These are phyloP conservation scores for Heliothis peltigera DNA, from an alignment of 2,888 invertebrate genomes.

Conservation along the genomic window DNA sequence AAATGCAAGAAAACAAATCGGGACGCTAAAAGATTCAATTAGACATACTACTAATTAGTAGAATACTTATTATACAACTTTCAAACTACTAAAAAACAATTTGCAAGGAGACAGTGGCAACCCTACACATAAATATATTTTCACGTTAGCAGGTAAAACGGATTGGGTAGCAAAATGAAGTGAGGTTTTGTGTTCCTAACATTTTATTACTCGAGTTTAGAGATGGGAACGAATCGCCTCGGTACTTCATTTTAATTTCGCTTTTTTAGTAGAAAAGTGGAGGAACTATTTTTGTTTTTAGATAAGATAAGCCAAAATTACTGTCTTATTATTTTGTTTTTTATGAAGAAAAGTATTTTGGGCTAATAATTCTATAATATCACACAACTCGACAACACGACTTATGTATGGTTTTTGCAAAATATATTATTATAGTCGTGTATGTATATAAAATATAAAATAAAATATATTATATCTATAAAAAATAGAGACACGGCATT, in stretches of 20 bases:
- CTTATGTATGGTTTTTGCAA: too few species aligned
- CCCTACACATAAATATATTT: slow-evolving; percentile 61
- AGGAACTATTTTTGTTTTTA: slow-evolving; percentile 28
- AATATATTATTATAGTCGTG: too few species aligned
- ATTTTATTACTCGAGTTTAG: slow-evolving; percentile 61
- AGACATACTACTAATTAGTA: too few species aligned
- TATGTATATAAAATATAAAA: too few species aligned
- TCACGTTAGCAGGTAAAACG: slow-evolving; percentile 61
- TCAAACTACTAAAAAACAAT: not conserved
- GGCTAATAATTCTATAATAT: too few species aligned
- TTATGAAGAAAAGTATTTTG: too few species aligned
- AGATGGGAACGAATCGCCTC: slow-evolving; percentile 42
- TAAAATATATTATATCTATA: too few species aligned
- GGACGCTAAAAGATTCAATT: too few species aligned
- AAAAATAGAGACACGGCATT: too few species aligned
- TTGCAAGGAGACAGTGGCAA: slow-evolving; percentile 8
- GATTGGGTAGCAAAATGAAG: slow-evolving; percentile 61
- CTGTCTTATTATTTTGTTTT: not conserved
- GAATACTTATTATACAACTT: too few species aligned
- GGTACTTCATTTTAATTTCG: slow-evolving; percentile 51
- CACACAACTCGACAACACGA: too few species aligned
- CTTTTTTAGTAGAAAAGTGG: slow-evolving; percentile 30
- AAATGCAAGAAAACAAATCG: too few species aligned
- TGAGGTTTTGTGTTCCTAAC: slow-evolving; percentile 65
- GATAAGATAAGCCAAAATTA: not conserved